Evolutionary conservation across 2,888 invertebrate genomes (phyloP).

Genomic region (Autographa pulchrina): DNA sequence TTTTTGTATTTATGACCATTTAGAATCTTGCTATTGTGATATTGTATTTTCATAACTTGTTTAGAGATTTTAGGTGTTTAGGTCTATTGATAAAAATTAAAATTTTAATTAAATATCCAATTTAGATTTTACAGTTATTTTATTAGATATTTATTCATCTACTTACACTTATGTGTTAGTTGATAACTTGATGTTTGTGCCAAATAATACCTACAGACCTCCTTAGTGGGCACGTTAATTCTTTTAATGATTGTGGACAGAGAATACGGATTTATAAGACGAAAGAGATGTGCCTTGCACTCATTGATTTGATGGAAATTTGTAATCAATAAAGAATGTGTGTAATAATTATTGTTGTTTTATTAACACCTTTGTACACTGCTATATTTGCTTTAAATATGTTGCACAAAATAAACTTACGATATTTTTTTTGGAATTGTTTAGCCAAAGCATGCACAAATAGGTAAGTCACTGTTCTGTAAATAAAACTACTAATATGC

Average conservation of each 20-base stretch:
- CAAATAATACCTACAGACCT: conserved; percentile 42
- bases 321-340: conserved; percentile 69
- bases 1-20: conserved; percentile 59
- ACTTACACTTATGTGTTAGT: conserved; percentile 31
- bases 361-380: conserved; percentile 45
- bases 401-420: conserved; percentile 42
- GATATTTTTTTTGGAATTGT: conserved; percentile 41
- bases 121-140: conserved; percentile 33
- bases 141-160: conserved; percentile 41
- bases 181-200: conserved; percentile 45
- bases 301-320: conserved; percentile 55
- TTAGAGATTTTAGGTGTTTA: conserved; percentile 40
- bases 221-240: conserved; percentile 19
- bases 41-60: conserved; percentile 51
- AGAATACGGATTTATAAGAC: conserved; percentile 17
- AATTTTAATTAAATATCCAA: conserved; percentile 19
- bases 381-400: conserved; percentile 37
- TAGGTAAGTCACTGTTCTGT: conserved; percentile 67
- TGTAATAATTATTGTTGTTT: conserved; percentile 63
- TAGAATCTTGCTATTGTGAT: conserved; percentile 61
- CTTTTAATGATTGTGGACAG: conserved; percentile 25
- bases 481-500: conserved; percentile 66
- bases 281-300: conserved; percentile 57
- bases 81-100: conserved; percentile 22
- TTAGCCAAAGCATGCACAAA: conserved; percentile 58